phyloP scores from a whole-genome alignment of 2,113 vertebrate genomes.

The Polypterus senegalus region DNA sequence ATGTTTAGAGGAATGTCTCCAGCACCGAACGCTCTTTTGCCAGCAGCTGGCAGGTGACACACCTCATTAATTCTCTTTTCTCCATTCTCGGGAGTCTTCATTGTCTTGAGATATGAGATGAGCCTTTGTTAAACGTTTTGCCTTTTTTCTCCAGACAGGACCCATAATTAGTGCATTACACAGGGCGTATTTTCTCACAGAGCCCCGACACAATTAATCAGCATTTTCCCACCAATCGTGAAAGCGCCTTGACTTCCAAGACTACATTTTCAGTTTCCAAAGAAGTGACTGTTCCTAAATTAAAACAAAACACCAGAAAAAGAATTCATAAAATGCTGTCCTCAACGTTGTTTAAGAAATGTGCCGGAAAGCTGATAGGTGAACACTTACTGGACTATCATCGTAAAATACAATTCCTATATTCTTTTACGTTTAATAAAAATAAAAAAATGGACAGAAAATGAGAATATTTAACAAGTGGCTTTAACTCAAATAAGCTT shows the following conservation, averaged over 20 bases:
- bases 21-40: slow-evolving; percentile 5
- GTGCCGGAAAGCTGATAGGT: no score
- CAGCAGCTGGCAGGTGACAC: slow-evolving; percentile 57
- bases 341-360: no score
- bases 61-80: slow-evolving; percentile 53
- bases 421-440: no score
- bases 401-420: no score
- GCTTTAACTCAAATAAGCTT: no score
- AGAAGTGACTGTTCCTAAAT: slow-evolving; percentile 7
- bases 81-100: slow-evolving; percentile 47
- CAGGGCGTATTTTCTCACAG: slow-evolving; percentile 67
- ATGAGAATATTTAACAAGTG: no score
- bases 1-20: slow-evolving; percentile 10
- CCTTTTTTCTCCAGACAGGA: slow-evolving; percentile 41
- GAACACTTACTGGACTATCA: no score
- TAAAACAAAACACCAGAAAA: slow-evolving; percentile 10
- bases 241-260: slow-evolving; percentile 46
- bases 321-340: no score
- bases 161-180: slow-evolving; percentile 61
- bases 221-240: slow-evolving; percentile 64
- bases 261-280: slow-evolving; percentile 25
- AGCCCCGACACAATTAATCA: slow-evolving; percentile 64
- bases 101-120: slow-evolving; percentile 70
- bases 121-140: slow-evolving; percentile 58
- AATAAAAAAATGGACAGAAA: no score